Evolutionary conservation across 2,113 vertebrate genomes (phyloP).

Genomic region (Narcine bancroftii): DNA sequence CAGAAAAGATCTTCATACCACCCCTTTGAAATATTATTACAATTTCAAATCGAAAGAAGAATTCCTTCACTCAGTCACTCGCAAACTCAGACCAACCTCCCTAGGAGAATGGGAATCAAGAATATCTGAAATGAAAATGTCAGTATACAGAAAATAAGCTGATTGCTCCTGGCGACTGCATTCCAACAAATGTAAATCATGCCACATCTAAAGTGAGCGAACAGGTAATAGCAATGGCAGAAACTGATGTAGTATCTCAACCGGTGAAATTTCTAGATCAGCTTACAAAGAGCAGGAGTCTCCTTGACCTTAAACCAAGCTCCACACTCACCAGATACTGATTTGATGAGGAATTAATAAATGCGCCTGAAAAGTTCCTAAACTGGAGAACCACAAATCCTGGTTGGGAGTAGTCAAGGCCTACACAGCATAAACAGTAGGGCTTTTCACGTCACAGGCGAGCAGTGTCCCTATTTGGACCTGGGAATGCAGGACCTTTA

Average conservation of each 20-base stretch:
- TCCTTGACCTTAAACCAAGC: neutral
- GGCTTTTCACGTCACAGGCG: no score
- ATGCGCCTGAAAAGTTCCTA: neutral
- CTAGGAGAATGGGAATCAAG: neutral
- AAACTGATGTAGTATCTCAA: neutral
- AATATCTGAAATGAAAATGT: conserved; percentile 25
- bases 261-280: neutral
- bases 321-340: neutral
- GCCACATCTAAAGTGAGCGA: neutral
- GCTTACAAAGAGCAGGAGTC: neutral
- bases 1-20: neutral
- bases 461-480: no score
- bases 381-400: neutral
- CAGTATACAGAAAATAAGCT: neutral
- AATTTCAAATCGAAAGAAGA: neutral
- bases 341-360: neutral
- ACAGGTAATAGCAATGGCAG: neutral
- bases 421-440: no score
- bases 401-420: neutral
- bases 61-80: neutral
- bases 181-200: neutral
- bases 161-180: neutral
- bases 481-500: no score
- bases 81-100: neutral
- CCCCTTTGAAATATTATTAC: neutral